These are phyloP conservation scores for Calidris pugnax DNA, from an alignment of 2,113 vertebrate species.

Conservation along the genomic window DNA sequence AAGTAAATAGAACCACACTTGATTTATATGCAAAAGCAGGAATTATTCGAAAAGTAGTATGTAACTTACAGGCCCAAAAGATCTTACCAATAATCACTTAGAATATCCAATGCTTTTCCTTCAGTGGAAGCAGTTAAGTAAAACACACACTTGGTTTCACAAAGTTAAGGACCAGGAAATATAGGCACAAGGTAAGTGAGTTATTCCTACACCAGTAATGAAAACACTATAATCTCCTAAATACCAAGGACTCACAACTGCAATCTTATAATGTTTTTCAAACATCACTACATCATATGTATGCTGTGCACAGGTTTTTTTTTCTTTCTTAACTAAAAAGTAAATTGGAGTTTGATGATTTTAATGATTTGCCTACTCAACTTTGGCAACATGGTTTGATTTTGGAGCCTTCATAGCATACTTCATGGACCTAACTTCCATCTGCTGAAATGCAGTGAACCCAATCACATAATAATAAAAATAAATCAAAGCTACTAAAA, in stretches of 20 bases:
- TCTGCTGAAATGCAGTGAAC: not conserved
- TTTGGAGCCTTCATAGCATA: not conserved
- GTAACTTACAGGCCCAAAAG: not conserved
- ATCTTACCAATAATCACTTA: not conserved
- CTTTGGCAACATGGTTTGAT: not conserved
- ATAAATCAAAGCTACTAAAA: not conserved
- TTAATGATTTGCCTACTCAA: not conserved
- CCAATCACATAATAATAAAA: not conserved
- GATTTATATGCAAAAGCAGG: not conserved
- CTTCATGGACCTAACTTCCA: not conserved
- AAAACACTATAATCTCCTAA: not conserved
- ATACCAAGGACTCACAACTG: not conserved
- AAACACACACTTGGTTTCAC: not conserved
- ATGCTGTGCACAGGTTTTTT: not conserved
- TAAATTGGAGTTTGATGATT: not conserved
- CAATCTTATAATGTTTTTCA: not conserved
- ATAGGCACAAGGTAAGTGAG: not conserved
- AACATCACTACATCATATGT: not conserved
- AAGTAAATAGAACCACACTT: not conserved
- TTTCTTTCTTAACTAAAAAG: not conserved
- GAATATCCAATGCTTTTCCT: not conserved
- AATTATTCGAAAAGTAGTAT: not conserved
- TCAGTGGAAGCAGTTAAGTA: not conserved
- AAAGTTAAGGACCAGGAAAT: not conserved
- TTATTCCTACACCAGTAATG: not conserved